A percentile compares a stretch with the other conserved stretches of the same genome.
Evolutionary conservation across 2,113 vertebrate genomes (phyloP).

Genomic region (Podarcis cretensis): DNA sequence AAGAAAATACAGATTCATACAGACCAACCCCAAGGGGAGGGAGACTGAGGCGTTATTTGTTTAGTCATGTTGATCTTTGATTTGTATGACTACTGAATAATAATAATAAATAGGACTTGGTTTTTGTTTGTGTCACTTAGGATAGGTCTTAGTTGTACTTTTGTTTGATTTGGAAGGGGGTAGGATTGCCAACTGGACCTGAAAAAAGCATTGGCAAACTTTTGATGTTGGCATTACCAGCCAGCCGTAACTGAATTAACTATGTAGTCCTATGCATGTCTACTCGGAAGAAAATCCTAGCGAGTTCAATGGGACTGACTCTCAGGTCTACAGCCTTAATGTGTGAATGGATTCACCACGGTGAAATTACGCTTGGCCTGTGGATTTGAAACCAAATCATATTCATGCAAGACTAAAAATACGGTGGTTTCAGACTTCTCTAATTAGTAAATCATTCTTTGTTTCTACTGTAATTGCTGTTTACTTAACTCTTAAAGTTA

Average conservation of each 20-base stretch:
- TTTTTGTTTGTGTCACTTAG: not conserved
- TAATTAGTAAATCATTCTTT: constrained; percentile 3
- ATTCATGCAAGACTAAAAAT: not conserved
- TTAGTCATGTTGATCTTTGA: too few species aligned
- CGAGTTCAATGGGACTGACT: not conserved
- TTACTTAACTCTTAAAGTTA: constrained; percentile 20
- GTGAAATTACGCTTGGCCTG: not conserved
- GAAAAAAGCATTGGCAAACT: not conserved
- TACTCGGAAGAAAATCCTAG: not conserved
- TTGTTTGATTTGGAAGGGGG: not conserved
- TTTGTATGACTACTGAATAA: too few species aligned
- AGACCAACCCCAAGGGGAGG: too few species aligned
- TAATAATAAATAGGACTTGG: not conserved
- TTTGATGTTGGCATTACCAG: not conserved
- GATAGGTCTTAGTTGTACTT: not conserved
- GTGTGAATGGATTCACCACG: not conserved
- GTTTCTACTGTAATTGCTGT: constrained; percentile 21
- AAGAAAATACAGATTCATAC: too few species aligned
- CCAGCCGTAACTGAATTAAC: not conserved
- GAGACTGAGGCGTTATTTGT: too few species aligned
- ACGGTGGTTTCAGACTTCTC: not conserved
- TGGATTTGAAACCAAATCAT: not conserved
- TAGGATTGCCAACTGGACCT: not conserved
- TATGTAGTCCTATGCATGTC: not conserved
- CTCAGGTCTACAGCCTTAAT: not conserved